phyloP scores from a whole-genome alignment of 2,113 vertebrate species.

The Thryonomys swinderianus region DNA sequence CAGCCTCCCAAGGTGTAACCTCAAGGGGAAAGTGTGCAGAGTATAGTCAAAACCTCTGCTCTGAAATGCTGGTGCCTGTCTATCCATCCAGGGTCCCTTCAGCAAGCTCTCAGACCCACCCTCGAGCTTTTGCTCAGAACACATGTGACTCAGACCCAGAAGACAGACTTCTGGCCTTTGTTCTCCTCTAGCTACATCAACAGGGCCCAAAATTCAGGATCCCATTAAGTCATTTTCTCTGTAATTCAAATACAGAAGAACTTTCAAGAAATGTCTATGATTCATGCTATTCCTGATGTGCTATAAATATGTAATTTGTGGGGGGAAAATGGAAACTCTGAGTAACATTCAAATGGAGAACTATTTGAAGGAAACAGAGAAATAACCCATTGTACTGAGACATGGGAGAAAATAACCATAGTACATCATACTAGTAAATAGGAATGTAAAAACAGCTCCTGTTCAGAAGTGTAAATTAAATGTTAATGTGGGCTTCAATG shows the following conservation, averaged over 20 bases:
- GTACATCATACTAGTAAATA: conserved; percentile 55
- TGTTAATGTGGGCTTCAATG: conserved; percentile 44
- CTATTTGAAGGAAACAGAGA: conserved; percentile 51
- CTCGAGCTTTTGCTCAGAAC: background rate
- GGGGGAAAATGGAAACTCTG: conserved; percentile 49
- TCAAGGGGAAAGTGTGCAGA: background rate
- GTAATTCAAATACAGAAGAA: conserved; percentile 60
- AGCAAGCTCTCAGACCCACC: rapidly evolving
- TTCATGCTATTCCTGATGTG: background rate
- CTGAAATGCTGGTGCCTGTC: background rate
- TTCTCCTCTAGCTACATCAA: background rate
- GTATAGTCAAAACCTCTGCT: background rate
- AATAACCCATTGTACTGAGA: conserved; percentile 39
- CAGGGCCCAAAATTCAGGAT: conserved; percentile 36
- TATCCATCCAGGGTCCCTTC: background rate
- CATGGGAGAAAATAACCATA: conserved; percentile 26
- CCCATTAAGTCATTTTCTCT: conserved; percentile 48
- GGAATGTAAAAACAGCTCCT: conserved; percentile 56
- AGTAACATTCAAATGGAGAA: conserved; percentile 55
- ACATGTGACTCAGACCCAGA: background rate
- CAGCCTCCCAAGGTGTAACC: background rate
- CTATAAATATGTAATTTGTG: conserved; percentile 68
- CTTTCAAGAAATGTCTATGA: conserved; percentile 48
- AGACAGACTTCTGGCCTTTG: background rate
- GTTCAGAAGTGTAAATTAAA: conserved; percentile 44